Conservation (phyloP, 1,140 invertebrate genomes). For the Drosophila equinoxialis region DNA sequence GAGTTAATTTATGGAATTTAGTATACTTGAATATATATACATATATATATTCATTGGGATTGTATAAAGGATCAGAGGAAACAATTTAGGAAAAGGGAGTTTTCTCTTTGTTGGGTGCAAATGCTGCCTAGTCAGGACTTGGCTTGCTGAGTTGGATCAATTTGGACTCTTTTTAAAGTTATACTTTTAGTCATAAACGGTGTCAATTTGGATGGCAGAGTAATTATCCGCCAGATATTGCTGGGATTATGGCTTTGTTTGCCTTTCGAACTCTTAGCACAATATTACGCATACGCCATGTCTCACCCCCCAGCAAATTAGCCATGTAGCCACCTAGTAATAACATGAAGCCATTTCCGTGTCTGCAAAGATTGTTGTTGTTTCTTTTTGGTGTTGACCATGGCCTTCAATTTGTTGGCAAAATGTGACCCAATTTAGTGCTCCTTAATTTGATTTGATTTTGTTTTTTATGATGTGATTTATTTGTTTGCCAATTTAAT, state of each 20-base stretch:
- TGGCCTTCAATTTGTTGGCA: conserved; percentile 45
- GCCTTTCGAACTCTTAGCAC: background rate
- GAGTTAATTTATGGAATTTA: background rate
- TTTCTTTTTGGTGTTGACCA: conserved; percentile 31
- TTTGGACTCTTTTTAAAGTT: too few species aligned
- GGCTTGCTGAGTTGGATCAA: too few species aligned
- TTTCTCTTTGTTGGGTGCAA: too few species aligned
- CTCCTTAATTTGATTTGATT: conserved; percentile 38
- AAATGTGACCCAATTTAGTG: conserved; percentile 20
- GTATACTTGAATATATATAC: background rate
- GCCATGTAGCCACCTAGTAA: background rate
- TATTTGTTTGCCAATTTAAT: conserved; percentile 18
- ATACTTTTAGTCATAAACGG: too few species aligned
- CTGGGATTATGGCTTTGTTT: too few species aligned
- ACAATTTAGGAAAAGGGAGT: too few species aligned
- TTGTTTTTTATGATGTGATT: conserved; percentile 30
- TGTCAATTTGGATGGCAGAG: too few species aligned
- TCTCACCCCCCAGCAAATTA: background rate
- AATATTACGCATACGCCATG: background rate
- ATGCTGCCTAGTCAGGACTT: too few species aligned
- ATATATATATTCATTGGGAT: too few species aligned
- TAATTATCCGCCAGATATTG: too few species aligned
- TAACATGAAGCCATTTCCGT: background rate
- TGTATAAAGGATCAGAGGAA: too few species aligned
- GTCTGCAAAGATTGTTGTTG: background rate